A percentile compares a stretch with the other conserved stretches of the same genome.
Conservation (phyloP, 2,888 invertebrate genomes). For the Volucella zonaria region DNA sequence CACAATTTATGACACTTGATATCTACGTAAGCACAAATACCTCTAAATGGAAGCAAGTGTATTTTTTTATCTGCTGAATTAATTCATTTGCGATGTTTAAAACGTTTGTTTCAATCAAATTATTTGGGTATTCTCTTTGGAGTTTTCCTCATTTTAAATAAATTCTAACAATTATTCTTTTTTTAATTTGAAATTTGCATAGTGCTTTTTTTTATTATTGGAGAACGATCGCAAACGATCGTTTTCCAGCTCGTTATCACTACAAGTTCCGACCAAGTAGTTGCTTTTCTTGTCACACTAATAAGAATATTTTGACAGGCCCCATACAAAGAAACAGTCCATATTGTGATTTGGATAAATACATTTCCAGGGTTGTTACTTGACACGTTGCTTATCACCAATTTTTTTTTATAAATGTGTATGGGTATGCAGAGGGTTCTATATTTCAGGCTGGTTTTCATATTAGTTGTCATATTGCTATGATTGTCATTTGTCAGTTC, state of each 20-base stretch:
- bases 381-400: not conserved
- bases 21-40: conserved; percentile 71
- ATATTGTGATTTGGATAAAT: conserved; percentile 40
- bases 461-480: too few species aligned
- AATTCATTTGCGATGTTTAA: conserved; percentile 3
- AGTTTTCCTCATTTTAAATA: conserved; percentile 13
- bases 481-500: too few species aligned
- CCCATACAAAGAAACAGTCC: conserved; percentile 32
- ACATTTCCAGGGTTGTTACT: not conserved
- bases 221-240: conserved; percentile 58
- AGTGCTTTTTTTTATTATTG: conserved; percentile 7
- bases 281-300: conserved; percentile 54
- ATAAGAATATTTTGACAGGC: conserved; percentile 65
- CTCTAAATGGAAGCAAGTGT: conserved; percentile 54
- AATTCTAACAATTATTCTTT: conserved; percentile 4
- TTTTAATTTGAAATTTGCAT: conserved; percentile 3
- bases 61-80: conserved; percentile 39
- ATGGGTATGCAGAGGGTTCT: too few species aligned
- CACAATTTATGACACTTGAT: conserved; percentile 46
- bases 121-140: not conserved
- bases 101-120: not conserved
- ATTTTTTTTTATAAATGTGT: not conserved
- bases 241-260: conserved; percentile 63
- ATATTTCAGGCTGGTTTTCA: too few species aligned
- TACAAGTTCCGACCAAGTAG: conserved; percentile 21